Base-by-base conservation (phyloP, 2,888 invertebrate species). In the Lithophane semibrunnea region DNA sequence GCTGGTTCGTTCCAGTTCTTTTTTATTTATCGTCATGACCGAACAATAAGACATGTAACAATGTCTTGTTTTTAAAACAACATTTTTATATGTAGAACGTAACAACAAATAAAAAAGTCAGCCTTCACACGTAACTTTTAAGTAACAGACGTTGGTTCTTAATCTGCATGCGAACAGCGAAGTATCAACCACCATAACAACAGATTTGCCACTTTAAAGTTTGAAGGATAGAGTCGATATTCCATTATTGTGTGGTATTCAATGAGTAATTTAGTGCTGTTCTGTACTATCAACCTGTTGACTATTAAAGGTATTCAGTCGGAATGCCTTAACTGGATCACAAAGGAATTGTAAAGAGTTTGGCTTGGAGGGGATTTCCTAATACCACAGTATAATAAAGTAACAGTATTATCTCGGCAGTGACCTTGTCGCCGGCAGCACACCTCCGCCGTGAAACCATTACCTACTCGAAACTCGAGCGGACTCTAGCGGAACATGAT, bases 251-350 rank as follows among this genome's bases (percentile, higher is more conserved):
- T 52, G 8, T 12, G 10, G n/a, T 77, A 63, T 76, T 82, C 77
- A 87, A 86, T 83, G 79, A 84, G 83, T 87, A 85, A 86, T 90
- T 86, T 87, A 85, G 77, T 89, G 88, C 89, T 88, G 75, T 84
- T 75, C 79, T 80, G 74, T 77, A 65, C 79, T 79, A 82, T 79
- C 76, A 85, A 88, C 87, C 82, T 83, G 79, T 74, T 81, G 84
- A 71, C 84, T 88, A 87, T 85, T 90, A 89, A 64, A 84, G 87
- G 86, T 86, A 84, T 87, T 84, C 83, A 78, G 79, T 70, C 66
- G 70, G 81, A 83, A 87, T 85, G 75, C 80, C 78, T 87, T 87
- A 89, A 91, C 85, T 89, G 79, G 87, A 82, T 67, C 80, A 92
- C 90, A 91, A 92, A 90, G 84, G 85, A 65, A 60, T 64, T 58